Evolutionary conservation across 2,888 invertebrate species (phyloP), one percentile per base, ranked within the genome.

Genomic region (Tipula vernalis): DNA sequence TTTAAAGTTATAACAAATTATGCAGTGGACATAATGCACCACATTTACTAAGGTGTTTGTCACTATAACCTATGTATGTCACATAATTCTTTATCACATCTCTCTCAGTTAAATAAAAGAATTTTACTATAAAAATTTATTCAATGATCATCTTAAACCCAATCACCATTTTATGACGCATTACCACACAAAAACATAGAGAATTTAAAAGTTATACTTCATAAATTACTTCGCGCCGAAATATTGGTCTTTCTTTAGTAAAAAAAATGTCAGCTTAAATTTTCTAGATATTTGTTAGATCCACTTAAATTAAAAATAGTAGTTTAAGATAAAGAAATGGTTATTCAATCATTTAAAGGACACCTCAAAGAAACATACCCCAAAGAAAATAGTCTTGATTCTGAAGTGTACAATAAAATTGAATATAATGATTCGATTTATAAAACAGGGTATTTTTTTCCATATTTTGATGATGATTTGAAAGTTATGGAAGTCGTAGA

Each of bases 201-300:
- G 39, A 87, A 36, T 86, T 87, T 57, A 85, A 87, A 51, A 87
- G 47, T 51, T 87, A 86, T 86, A 36, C 87, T 15, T 51, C 86
- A 28, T 15, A 47, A 28, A 84, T 84, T 18, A 87, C 86, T 39
- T 87, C 87, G 13, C 87, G 87, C 4, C 44, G 44, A 86, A 87
- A 87, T 87, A 86, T 87, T 86, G 71, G 86, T 28, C 39, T 86
- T 36, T 84, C 86, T 51, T 86, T 87, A 51, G 57, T 84, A n/a
- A 13, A 87, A 86, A 57, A 87, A 87, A 44, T 86, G n/a, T 36
- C 86, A 87, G 36, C 36, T 87, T 10, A 87, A 86, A 86, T 87
- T 87, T 36, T 86, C 86, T n/a, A 87, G 87, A 28, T 36, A 12
- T 13, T 6, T 83, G 13, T 36, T 83, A 12, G 83, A 83, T 28